These are phyloP conservation scores for Tetheella fluctuosa DNA, from an alignment of 2,888 invertebrate species.

Conservation along the genomic window DNA sequence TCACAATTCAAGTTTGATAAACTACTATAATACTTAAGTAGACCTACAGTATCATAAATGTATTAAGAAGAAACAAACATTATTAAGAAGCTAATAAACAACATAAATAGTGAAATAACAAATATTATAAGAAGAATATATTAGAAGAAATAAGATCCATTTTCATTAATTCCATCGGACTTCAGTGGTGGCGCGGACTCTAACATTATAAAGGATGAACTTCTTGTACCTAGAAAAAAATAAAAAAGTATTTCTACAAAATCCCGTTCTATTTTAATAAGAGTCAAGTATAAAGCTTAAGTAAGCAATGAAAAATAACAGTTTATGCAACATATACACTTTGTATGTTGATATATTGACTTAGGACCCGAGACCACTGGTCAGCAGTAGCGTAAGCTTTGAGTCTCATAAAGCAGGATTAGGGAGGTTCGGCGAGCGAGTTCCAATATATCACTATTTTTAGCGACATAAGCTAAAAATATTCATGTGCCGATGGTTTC, in stretches of 20 bases:
- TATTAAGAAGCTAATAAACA: too few relatives aligned
- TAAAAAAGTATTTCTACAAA: not conserved
- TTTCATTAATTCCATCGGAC: too few relatives aligned
- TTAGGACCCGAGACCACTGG: constrained; percentile 30
- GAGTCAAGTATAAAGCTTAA: not conserved
- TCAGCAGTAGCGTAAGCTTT: constrained; percentile 38
- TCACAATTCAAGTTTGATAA: too few relatives aligned
- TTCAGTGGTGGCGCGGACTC: too few relatives aligned
- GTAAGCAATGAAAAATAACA: constrained; percentile 3
- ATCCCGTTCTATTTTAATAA: not conserved
- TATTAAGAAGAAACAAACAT: too few relatives aligned
- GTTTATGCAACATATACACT: not conserved
- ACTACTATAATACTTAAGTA: too few relatives aligned
- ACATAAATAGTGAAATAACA: too few relatives aligned
- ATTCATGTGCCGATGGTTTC: not conserved
- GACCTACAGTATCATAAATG: too few relatives aligned
- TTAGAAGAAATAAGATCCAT: too few relatives aligned
- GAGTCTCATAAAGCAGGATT: constrained; percentile 49
- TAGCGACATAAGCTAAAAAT: not conserved
- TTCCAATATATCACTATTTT: constrained; percentile 12
- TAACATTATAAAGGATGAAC: too few relatives aligned
- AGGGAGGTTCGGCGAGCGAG: constrained; percentile 26
- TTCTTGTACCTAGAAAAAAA: too few relatives aligned
- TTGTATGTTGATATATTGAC: constrained; percentile 23
- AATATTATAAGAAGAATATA: too few relatives aligned